phyloP scores from a whole-genome alignment of 2,797 vertebrate species.

The Perodicticus potto region DNA sequence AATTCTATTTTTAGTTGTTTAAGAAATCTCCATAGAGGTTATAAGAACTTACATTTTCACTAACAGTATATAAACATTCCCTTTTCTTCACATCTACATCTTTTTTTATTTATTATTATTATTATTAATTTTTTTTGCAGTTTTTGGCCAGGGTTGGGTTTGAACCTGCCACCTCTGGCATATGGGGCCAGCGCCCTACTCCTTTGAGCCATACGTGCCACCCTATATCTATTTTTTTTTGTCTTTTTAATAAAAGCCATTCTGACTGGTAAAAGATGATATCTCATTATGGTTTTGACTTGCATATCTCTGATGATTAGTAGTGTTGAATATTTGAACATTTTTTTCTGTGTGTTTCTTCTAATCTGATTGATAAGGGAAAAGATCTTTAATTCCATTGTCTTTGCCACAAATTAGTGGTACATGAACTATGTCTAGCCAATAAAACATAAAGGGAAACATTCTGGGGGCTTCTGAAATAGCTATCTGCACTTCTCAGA shows the following conservation, averaged over 20 bases:
- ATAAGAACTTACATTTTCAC: background rate
- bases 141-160: too few species aligned
- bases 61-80: background rate
- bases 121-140: background rate
- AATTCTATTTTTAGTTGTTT: background rate
- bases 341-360: background rate
- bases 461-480: background rate
- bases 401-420: background rate
- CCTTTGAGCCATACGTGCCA: too few species aligned
- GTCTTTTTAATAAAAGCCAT: background rate
- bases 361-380: background rate
- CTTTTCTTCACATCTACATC: background rate
- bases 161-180: too few species aligned
- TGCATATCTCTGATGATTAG: background rate
- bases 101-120: background rate
- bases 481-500: background rate
- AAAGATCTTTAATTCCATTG: constrained; percentile 1
- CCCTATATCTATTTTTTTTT: background rate
- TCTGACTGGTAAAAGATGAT: background rate
- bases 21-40: background rate
- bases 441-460: constrained; percentile 11
- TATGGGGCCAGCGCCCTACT: too few species aligned
- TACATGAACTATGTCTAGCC: background rate
- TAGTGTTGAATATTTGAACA: background rate
- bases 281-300: background rate